Evolutionary conservation across 2,888 invertebrate species (phyloP).

Genomic region (Pandemis cinnamomeana): DNA sequence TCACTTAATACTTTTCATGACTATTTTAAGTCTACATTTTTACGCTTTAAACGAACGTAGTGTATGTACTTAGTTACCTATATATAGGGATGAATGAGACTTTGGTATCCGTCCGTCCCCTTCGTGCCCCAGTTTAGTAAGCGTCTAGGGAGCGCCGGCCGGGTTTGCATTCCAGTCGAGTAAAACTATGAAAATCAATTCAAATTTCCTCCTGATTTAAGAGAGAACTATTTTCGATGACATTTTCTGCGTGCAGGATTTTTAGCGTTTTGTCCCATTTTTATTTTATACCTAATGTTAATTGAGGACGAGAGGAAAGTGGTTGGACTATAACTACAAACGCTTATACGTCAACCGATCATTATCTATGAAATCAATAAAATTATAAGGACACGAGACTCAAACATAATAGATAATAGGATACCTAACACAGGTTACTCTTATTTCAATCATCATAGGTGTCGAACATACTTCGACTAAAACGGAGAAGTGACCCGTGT

Average conservation of each 20-base stretch:
- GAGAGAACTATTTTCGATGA: not conserved
- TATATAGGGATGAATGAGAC: not conserved
- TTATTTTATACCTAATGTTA: too few relatives aligned
- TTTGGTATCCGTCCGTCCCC: slow-evolving; percentile 1
- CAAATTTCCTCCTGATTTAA: not conserved
- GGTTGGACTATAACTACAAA: too few relatives aligned
- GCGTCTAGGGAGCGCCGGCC: slow-evolving; percentile 3
- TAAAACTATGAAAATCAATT: slow-evolving; percentile 4
- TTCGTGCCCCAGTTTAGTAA: not conserved
- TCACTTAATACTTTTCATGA: not conserved
- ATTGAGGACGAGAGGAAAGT: too few relatives aligned
- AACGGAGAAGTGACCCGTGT: too few relatives aligned
- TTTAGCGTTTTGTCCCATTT: not conserved
- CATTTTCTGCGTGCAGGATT: not conserved
- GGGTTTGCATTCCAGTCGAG: not conserved
- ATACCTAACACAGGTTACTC: too few relatives aligned
- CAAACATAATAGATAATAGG: too few relatives aligned
- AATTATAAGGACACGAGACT: too few relatives aligned
- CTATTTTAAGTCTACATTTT: not conserved
- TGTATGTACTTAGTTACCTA: not conserved
- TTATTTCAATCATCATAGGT: too few relatives aligned
- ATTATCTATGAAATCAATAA: too few relatives aligned
- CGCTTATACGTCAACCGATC: too few relatives aligned
- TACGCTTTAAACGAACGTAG: not conserved
- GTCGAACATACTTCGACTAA: too few relatives aligned